A percentile compares a stretch with the other conserved stretches of the same genome.
Evolutionary conservation across 2,888 invertebrate species (phyloP).

Genomic region (Hemicrepidius hirtus): DNA sequence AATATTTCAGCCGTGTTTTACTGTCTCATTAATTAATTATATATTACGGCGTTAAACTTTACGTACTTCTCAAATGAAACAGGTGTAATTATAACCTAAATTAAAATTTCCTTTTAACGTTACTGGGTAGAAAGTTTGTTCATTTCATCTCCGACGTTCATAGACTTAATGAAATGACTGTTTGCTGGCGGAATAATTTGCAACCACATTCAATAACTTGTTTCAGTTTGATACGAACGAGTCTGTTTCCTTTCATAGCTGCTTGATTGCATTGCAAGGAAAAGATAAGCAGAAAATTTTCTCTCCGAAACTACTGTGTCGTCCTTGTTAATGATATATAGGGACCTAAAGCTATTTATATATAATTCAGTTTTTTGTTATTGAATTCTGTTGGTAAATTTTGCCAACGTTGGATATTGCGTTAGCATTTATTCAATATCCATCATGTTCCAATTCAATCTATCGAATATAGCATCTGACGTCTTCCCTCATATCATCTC

Average conservation of each 20-base stretch:
- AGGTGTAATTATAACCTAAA: slow-evolving; percentile 17
- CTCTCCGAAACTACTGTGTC: too few species aligned
- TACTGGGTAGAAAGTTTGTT: slow-evolving; percentile 5
- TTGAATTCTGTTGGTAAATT: slow-evolving; percentile 34
- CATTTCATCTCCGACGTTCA: slow-evolving; percentile 3
- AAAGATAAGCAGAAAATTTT: too few species aligned
- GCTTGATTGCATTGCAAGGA: not conserved
- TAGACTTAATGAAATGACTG: slow-evolving; percentile 23
- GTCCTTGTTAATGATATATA: slow-evolving; percentile 22
- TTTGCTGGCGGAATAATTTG: slow-evolving; percentile 13
- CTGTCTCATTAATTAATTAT: not conserved
- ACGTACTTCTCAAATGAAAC: not conserved
- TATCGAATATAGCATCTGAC: slow-evolving; percentile 47
- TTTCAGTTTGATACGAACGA: not conserved
- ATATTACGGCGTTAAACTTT: not conserved
- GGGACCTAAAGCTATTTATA: slow-evolving; percentile 20
- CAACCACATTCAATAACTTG: slow-evolving; percentile 4
- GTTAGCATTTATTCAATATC: slow-evolving; percentile 49
- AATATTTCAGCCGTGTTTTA: not conserved
- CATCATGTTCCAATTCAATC: slow-evolving; percentile 46
- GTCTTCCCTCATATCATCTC: slow-evolving; percentile 34
- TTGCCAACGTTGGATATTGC: slow-evolving; percentile 41
- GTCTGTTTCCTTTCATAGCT: not conserved
- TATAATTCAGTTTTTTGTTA: slow-evolving; percentile 35
- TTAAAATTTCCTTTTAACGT: slow-evolving; percentile 21